Percentiles rank a stretch among this genome's conserved stretches.
Evolutionary conservation across 2,888 invertebrate genomes (phyloP).

Genomic region (Nasonia oneida): DNA sequence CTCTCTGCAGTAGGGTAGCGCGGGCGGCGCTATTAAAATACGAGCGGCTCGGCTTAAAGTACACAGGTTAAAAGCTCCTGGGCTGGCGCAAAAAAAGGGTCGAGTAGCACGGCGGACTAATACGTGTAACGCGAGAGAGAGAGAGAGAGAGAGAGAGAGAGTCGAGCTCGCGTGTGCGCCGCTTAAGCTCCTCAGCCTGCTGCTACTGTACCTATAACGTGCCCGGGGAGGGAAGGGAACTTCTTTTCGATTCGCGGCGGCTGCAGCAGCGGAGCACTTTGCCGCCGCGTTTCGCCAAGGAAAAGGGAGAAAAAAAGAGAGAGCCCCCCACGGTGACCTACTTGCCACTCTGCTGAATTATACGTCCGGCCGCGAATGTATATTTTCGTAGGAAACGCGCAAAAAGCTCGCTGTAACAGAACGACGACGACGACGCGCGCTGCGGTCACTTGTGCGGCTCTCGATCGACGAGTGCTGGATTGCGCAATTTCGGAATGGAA

Average conservation of each 20-base stretch:
- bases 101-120: neutral
- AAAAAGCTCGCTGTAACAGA: neutral
- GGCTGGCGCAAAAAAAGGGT: neutral
- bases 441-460: neutral
- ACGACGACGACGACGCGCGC: neutral
- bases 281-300: neutral
- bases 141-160: neutral
- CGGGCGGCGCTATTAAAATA: neutral
- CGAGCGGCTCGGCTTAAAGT: neutral
- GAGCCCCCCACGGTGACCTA: neutral
- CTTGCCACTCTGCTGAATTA: neutral
- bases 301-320: neutral
- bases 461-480: conserved; percentile 24
- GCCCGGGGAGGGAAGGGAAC: neutral
- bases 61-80: neutral
- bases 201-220: too few species aligned
- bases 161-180: neutral
- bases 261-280: neutral
- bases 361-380: neutral
- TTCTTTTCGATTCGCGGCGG: neutral
- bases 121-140: neutral
- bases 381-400: neutral
- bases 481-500: conserved; percentile 50
- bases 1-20: neutral
- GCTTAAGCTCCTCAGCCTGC: neutral